These are phyloP conservation scores for Agelaius tricolor DNA, from an alignment of 2,113 vertebrate genomes.

Conservation along the genomic window DNA sequence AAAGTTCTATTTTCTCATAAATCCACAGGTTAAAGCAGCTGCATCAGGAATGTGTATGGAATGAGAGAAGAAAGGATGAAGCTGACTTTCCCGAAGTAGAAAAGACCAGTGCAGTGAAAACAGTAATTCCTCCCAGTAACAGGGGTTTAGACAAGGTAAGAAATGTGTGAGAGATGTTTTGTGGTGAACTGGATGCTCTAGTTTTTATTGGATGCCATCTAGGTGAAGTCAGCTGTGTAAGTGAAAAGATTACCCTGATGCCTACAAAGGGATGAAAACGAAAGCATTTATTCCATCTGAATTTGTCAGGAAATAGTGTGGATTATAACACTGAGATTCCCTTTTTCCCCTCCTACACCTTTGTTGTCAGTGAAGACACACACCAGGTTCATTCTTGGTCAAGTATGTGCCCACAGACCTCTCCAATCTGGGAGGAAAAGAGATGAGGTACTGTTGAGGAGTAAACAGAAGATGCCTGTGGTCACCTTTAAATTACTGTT, in stretches of 20 bases:
- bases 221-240: background rate
- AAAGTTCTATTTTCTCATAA: background rate
- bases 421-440: constrained; percentile 9
- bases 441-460: constrained; percentile 11
- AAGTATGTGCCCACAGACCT: constrained; percentile 17
- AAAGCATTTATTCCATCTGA: constrained; percentile 8
- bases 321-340: background rate
- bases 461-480: constrained; percentile 53
- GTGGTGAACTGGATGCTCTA: background rate
- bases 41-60: background rate
- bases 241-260: background rate
- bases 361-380: constrained; percentile 26
- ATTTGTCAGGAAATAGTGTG: constrained; percentile 36
- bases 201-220: background rate
- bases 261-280: background rate
- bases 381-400: constrained; percentile 46
- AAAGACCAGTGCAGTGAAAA: background rate
- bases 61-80: background rate
- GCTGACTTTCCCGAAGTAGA: background rate
- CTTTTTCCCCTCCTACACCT: background rate
- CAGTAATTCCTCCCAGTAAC: background rate
- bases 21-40: background rate
- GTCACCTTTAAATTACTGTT: constrained; percentile 59
- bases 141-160: background rate
- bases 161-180: background rate